Percentiles rank a stretch among this genome's conserved stretches.
phyloP scores from a whole-genome alignment of 1,140 invertebrate genomes.

The Heliothis virescens region DNA sequence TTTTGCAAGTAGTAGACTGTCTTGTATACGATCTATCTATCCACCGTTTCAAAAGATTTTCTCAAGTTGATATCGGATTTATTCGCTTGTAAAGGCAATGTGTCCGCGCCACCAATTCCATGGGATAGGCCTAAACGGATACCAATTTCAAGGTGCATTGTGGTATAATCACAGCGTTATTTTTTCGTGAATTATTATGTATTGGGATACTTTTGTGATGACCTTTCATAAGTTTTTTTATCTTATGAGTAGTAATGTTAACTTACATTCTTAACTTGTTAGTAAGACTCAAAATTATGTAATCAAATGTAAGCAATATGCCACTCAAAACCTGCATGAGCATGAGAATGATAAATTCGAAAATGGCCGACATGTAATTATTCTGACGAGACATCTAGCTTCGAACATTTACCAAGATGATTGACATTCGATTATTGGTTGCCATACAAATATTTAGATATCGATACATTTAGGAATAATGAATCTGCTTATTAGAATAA shows the following conservation, averaged over 20 bases:
- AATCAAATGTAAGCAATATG: neutral
- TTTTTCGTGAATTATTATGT: too few species aligned
- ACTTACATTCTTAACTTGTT: too few species aligned
- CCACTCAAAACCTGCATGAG: neutral
- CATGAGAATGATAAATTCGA: neutral
- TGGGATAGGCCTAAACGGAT: too few species aligned
- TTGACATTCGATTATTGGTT: constrained; percentile 16
- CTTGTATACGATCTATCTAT: neutral
- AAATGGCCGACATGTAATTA: constrained; percentile 17
- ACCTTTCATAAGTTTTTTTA: too few species aligned
- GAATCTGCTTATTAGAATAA: neutral
- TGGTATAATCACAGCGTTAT: too few species aligned
- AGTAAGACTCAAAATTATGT: neutral
- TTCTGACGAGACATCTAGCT: neutral
- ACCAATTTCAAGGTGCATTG: too few species aligned
- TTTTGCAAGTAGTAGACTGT: neutral
- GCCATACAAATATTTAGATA: neutral
- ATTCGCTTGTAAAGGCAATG: too few species aligned
- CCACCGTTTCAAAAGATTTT: neutral
- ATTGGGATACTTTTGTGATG: too few species aligned
- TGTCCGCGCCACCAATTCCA: too few species aligned
- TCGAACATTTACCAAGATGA: constrained; percentile 19
- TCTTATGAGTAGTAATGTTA: too few species aligned
- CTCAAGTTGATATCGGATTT: neutral
- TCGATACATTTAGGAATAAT: neutral